phyloP scores from a whole-genome alignment of 92 coral and sea anemone genomes.

The Bergia sp. region DNA sequence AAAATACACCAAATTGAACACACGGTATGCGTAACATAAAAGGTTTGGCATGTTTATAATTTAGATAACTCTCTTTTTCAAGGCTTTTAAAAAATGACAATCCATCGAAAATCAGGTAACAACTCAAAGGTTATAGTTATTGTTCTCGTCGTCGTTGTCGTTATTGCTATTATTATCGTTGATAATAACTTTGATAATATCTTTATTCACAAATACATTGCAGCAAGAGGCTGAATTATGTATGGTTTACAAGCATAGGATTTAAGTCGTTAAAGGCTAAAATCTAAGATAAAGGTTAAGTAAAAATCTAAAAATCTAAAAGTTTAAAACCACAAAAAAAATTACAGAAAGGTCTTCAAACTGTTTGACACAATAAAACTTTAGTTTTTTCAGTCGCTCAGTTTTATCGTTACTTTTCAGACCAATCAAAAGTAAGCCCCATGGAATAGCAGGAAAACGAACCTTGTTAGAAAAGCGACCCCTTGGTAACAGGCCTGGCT shows the following conservation, averaged over 20 bases:
- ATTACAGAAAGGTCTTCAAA: too few relatives aligned
- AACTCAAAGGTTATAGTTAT: not conserved
- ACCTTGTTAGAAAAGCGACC: constrained; percentile 33
- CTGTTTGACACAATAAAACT: too few relatives aligned
- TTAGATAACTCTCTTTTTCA: not conserved
- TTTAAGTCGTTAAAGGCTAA: too few relatives aligned
- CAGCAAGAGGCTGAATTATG: too few relatives aligned
- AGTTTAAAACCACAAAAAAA: too few relatives aligned
- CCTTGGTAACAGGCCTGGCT: constrained; percentile 30
- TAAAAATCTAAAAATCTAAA: too few relatives aligned
- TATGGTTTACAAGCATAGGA: too few relatives aligned
- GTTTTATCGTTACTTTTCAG: not conserved
- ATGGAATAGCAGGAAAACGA: constrained; percentile 16
- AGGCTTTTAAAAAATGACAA: not conserved
- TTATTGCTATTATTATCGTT: not conserved
- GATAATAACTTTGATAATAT: not conserved
- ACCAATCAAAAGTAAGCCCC: not conserved
- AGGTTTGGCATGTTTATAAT: too few relatives aligned
- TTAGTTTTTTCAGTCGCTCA: too few relatives aligned
- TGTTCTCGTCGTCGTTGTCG: not conserved
- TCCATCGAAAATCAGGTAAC: not conserved
- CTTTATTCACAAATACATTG: too few relatives aligned
- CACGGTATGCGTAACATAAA: not conserved
- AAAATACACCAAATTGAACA: not conserved
- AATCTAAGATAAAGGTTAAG: too few relatives aligned